Base-by-base conservation (phyloP, 2,888 invertebrate genomes). In the Exocentrus adspersus region DNA sequence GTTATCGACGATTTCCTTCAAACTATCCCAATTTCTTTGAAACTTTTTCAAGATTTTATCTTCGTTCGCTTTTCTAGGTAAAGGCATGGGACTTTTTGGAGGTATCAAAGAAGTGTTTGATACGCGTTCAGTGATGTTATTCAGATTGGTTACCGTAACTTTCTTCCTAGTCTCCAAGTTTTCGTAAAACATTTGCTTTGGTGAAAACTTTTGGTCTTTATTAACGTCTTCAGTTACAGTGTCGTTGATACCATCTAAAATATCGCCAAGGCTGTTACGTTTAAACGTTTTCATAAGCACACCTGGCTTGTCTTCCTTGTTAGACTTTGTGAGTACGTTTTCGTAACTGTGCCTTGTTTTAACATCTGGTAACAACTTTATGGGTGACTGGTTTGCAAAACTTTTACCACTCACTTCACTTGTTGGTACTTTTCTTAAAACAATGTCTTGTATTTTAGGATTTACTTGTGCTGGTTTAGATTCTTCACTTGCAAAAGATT, bases 11-110 rank as follows among this genome's bases (percentile, higher is more conserved):
- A 72, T 67, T 42, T 69, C 64, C 14, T 64, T 63, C 21, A 72
- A 21, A 16, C 65, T 65, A 16, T 62, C 50, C 70, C 70, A 72
- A 17, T 65, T 50, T 7, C 54, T 64, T 4, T 70, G 68, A 6
- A 72, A 51, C 53, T 70, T 64, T 16, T 60, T 67, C 10, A 70
- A 54, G 10, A 70, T 16, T 54, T 56, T 70, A 0, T 70, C 70
- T 0, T 62, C 64, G 10, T 63, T 52, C 12, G 2, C 17, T 21
- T 53, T 69, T 57, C 69, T 62, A 4, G 66, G 69, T 17, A 67
- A 24, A 2, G 69, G 67, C 10, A 54, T 1, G 7, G 53, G 53
- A 21, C 53, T 53, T 42, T 16, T 41, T 53, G 14, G 19, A 6
- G 43, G 52, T 21, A 19, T n/a, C 1, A 42, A 14, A 9, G 17